Conservation (phyloP, 2,113 vertebrate genomes). For the Nycticebus coucang region DNA sequence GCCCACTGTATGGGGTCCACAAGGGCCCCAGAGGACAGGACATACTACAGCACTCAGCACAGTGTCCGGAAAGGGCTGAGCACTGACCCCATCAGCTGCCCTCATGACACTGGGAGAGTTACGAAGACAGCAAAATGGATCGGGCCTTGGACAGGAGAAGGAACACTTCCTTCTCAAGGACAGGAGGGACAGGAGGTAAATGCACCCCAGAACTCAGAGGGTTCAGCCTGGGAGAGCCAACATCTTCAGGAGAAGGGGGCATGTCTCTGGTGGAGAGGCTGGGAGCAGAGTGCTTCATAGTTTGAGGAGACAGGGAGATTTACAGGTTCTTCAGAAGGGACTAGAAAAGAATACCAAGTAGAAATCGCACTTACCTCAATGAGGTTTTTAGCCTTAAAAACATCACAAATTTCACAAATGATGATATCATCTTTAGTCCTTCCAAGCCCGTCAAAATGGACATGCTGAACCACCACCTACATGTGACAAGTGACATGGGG, state of each 20-base stretch:
- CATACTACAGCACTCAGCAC: accelerated
- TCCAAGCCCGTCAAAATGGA: conserved; percentile 94
- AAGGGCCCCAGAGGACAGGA: background rate
- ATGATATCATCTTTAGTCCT: conserved; percentile 97
- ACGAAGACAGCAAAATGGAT: accelerated
- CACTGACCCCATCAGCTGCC: accelerated
- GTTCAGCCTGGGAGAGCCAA: too few relatives aligned
- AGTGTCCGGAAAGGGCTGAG: accelerated
- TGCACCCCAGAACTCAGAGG: accelerated
- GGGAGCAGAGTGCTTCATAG: accelerated
- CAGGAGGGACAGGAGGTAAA: accelerated
- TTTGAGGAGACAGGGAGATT: accelerated
- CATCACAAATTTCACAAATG: conserved; percentile 93
- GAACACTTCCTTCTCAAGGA: background rate
- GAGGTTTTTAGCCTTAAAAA: conserved; percentile 95
- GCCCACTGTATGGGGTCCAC: accelerated
- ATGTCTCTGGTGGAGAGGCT: background rate
- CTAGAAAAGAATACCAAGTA: accelerated
- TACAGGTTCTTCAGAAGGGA: background rate
- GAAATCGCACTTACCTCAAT: conserved; percentile 90
- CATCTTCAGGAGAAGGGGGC: background rate
- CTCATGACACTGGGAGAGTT: accelerated
- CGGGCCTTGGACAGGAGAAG: accelerated
- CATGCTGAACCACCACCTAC: conserved; percentile 96
- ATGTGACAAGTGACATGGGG: background rate